Evolutionary conservation across 2,888 invertebrate genomes (phyloP).

Genomic region (Pristionchus entomophagus): DNA sequence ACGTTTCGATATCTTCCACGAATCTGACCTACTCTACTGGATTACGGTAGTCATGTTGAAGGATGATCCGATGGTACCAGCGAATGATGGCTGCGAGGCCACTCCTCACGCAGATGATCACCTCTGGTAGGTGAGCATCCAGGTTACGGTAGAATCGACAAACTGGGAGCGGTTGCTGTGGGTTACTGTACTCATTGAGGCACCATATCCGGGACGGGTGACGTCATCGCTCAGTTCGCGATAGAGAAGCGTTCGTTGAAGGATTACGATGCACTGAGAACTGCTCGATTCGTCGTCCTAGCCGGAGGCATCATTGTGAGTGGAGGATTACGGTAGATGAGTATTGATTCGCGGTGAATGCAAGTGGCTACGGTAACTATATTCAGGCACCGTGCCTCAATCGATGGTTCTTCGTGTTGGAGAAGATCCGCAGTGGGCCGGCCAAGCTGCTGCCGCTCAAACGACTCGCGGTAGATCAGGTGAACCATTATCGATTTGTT

Average conservation of each 20-base stretch:
- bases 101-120: constrained; percentile 63
- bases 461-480: constrained; percentile 64
- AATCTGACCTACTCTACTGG: not conserved
- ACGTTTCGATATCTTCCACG: not conserved
- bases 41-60: constrained; percentile 33
- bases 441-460: constrained; percentile 58
- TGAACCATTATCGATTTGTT: constrained; percentile 21
- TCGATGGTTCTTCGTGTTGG: constrained; percentile 67
- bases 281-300: constrained; percentile 67
- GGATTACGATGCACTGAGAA: constrained; percentile 61
- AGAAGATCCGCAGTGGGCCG: constrained; percentile 60
- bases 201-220: constrained; percentile 64
- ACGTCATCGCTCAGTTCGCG: constrained; percentile 63
- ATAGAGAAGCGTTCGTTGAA: constrained; percentile 55
- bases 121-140: constrained; percentile 50
- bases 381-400: constrained; percentile 63
- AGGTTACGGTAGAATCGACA: not conserved
- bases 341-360: not conserved
- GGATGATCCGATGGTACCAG: constrained; percentile 50
- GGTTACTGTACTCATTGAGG: too few species aligned
- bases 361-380: not conserved
- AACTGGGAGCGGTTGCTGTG: too few species aligned
- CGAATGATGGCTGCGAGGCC: constrained; percentile 57
- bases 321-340: not conserved
- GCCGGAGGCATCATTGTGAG: constrained; percentile 66